Conservation (phyloP, 2,888 invertebrate genomes). For the Amiota communis region DNA sequence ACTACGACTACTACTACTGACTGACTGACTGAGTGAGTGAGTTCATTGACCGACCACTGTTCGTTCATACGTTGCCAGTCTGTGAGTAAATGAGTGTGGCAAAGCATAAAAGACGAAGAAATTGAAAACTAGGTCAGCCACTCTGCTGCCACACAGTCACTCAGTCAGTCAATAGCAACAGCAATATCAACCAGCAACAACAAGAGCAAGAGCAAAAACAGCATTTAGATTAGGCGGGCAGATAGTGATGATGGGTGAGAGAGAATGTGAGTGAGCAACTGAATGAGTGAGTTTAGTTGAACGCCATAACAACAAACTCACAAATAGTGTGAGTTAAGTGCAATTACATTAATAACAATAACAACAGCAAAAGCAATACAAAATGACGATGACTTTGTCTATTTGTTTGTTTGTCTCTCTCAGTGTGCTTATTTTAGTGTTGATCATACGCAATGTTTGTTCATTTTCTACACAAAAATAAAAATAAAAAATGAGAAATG, state of each 20-base stretch:
- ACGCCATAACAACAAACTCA: too few relatives aligned
- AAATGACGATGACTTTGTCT: not conserved
- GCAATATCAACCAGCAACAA: too few relatives aligned
- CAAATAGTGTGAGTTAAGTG: too few relatives aligned
- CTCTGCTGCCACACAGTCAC: not conserved
- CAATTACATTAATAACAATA: not conserved
- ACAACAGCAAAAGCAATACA: constrained; percentile 10
- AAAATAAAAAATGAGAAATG: too few relatives aligned
- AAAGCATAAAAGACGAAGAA: constrained; percentile 6
- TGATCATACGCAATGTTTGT: constrained; percentile 17
- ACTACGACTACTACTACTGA: too few relatives aligned
- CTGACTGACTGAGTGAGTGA: constrained; percentile 34
- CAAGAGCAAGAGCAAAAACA: too few relatives aligned
- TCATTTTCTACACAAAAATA: not conserved
- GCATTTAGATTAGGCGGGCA: too few relatives aligned
- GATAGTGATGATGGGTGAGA: too few relatives aligned
- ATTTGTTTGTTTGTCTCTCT: not conserved
- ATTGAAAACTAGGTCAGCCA: constrained; percentile 63
- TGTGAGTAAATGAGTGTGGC: too few relatives aligned
- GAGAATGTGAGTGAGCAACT: too few relatives aligned
- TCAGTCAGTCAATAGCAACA: too few relatives aligned
- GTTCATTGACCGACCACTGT: constrained; percentile 62
- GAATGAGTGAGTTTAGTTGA: too few relatives aligned
- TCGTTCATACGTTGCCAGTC: constrained; percentile 1
- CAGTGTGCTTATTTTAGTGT: not conserved